phyloP scores from a whole-genome alignment of 2,113 vertebrate genomes.

The Silurus meridionalis region DNA sequence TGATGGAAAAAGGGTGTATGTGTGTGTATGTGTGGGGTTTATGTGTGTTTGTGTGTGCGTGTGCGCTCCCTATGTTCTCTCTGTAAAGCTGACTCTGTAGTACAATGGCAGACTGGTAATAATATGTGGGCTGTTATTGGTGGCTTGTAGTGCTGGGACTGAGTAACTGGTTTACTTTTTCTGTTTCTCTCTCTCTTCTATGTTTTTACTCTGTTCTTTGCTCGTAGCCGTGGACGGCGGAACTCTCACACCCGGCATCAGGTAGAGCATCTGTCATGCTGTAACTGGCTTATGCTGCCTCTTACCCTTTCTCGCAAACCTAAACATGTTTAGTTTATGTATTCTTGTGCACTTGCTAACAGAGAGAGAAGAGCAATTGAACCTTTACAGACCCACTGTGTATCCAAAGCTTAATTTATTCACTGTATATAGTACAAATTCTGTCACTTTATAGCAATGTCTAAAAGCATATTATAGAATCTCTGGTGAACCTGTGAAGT shows the following conservation, averaged over 20 bases:
- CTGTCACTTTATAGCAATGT: not conserved
- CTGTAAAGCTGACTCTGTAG: conserved; percentile 30
- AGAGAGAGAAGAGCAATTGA: not conserved
- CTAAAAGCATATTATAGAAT: not conserved
- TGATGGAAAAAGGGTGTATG: not conserved
- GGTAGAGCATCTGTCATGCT: conserved; percentile 77
- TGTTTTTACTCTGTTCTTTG: conserved; percentile 72
- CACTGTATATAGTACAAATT: not conserved
- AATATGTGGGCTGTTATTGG: conserved; percentile 44
- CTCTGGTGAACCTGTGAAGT: not conserved
- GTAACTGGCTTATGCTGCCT: conserved; percentile 52
- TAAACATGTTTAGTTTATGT: not conserved
- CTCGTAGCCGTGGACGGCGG: conserved; percentile 95
- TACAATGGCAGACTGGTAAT: conserved; percentile 41
- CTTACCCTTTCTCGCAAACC: conserved; percentile 14
- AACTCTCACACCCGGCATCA: conserved; percentile 97
- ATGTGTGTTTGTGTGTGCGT: not conserved
- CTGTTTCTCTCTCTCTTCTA: conserved; percentile 42
- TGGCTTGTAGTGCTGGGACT: conserved; percentile 43
- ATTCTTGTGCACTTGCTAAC: not conserved
- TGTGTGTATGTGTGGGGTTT: not conserved
- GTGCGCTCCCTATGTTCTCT: conserved; percentile 15
- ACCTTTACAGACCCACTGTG: not conserved
- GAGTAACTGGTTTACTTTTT: conserved; percentile 43
- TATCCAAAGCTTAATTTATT: not conserved